Percentiles rank a stretch among this genome's conserved stretches.
phyloP scores from a whole-genome alignment of 2,113 vertebrate species.

The Macheiramphus alcinus region DNA sequence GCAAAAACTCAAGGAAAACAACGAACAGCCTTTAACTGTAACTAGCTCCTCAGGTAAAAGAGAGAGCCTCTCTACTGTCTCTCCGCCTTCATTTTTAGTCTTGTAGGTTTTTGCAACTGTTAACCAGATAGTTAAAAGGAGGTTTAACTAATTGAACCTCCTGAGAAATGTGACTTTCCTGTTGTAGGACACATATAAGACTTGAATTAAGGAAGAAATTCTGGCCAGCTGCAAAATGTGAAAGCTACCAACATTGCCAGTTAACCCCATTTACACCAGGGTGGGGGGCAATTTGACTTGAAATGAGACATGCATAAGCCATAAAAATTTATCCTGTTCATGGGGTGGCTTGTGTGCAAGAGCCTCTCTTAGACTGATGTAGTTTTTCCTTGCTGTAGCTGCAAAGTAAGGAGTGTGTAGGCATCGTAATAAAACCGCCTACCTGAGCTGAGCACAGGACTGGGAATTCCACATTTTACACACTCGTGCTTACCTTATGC shows the following conservation, averaged over 20 bases:
- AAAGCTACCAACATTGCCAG: background rate
- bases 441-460: background rate
- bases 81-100: background rate
- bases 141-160: background rate
- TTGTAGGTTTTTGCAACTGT: background rate
- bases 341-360: background rate
- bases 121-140: background rate
- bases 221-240: background rate
- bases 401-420: background rate
- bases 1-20: conserved; percentile 76
- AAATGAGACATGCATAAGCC: background rate
- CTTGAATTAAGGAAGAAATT: background rate
- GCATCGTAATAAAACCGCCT: background rate
- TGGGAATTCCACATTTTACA: background rate
- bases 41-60: conserved; percentile 68
- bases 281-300: too few relatives aligned
- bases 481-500: background rate
- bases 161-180: background rate
- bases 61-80: background rate
- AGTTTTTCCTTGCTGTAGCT: background rate
- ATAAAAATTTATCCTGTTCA: background rate
- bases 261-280: fast-evolving
- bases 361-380: background rate
- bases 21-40: conserved; percentile 61
- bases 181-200: background rate